Evolutionary conservation across 1,140 invertebrate genomes (phyloP), one percentile per base, ranked within the genome.

Genomic region (Dreissena polymorpha): DNA sequence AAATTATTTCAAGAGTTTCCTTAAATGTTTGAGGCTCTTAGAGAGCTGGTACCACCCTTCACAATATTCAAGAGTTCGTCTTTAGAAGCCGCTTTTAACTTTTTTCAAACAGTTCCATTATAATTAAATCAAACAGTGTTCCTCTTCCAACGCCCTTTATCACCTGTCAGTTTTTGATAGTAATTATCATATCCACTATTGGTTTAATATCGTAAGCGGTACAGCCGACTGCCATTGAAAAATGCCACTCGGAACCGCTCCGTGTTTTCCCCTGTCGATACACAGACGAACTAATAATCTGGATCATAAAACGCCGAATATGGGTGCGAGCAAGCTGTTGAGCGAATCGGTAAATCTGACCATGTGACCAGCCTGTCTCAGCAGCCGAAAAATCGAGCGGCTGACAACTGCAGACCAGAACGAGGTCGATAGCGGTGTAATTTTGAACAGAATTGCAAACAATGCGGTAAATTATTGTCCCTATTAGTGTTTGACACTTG

Each of bases 311-410:
- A 29, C 25, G 49, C 79, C 79, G 79, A 82, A 82, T 82, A 82
- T 82, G 79, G 79, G 79, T 80, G 57, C 70, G 53, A 68, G 49
- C 79, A 82, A 82, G 79, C 79, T 82, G 79, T 82, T 82, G 70
- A 65, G 67, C 70, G 18, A n/a, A 55, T 27, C 79, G 27, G 39
- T 74, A 27, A 55, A 16, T 29, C n/a, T 55, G 49, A 23, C 67
- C 70, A 74, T 60, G 63, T 73, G 70, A 67, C 69, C 39, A 18
- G 3, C 23, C 63, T 72, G 57, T 55, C 71, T 71, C 79, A 29
- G 79, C 70, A 74, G 71, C 79, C 79, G 63, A 82, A 82, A 82
- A 2, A 50, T 14, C 65, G 21, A 25, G 7, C 25, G 21, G 53
- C 18, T 65, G 57, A 60, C 57, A 60, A 23, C 21, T n/a, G 21